These are phyloP conservation scores for Apeltes quadracus DNA, from an alignment of 2,113 vertebrate species.

Conservation along the genomic window DNA sequence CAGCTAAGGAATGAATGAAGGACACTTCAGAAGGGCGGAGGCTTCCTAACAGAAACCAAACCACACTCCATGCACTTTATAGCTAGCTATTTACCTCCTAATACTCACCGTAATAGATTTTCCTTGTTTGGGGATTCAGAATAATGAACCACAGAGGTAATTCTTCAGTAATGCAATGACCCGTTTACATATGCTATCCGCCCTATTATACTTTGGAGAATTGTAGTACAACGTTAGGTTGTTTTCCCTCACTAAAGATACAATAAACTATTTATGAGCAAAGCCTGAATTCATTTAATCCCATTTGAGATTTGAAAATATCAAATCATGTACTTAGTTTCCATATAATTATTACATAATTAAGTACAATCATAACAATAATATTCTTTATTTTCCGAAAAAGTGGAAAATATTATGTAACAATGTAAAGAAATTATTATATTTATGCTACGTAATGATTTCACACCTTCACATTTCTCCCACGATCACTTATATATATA, in stretches of 20 bases:
- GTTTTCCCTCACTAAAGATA: not conserved
- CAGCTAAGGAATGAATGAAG: not conserved
- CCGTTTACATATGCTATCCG: not conserved
- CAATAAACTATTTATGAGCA: not conserved
- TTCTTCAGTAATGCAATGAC: not conserved
- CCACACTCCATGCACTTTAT: not conserved
- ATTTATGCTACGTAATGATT: too few relatives aligned
- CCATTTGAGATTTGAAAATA: not conserved
- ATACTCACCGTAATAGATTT: not conserved
- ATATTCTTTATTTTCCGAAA: too few relatives aligned
- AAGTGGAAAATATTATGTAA: too few relatives aligned
- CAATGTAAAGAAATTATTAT: too few relatives aligned
- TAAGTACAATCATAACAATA: not conserved
- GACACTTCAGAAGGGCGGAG: not conserved
- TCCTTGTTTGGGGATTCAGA: not conserved
- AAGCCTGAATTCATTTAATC: not conserved
- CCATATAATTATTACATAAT: not conserved
- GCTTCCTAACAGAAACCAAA: not conserved
- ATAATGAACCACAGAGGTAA: not conserved
- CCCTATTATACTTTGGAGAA: not conserved
- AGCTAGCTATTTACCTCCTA: not conserved
- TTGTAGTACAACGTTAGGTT: too few relatives aligned
- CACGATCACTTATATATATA: too few relatives aligned
- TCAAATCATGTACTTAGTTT: not conserved
- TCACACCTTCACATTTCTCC: too few relatives aligned